Evolutionary conservation across 2,888 invertebrate species (phyloP).

Genomic region (Arenicola marina): DNA sequence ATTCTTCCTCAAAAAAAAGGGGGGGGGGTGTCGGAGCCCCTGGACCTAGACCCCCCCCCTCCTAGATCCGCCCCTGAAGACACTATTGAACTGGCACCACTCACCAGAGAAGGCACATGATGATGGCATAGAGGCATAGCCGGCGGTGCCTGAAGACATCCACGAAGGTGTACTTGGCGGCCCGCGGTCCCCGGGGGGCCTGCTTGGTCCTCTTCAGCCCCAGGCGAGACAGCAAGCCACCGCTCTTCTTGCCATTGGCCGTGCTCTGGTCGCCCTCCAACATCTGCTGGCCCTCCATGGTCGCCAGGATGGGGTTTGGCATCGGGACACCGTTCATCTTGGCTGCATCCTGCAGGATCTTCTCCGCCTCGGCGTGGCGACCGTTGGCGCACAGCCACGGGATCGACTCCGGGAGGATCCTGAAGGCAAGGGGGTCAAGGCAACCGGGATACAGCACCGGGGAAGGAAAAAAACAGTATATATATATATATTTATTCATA

Average conservation of each 20-base stretch:
- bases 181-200: background rate
- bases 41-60: too few species aligned
- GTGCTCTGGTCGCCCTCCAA: background rate
- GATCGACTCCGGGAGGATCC: slow-evolving; percentile 37
- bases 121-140: slow-evolving; percentile 30
- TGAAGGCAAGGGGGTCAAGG: slow-evolving; percentile 1
- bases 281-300: background rate
- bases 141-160: slow-evolving; percentile 30
- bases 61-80: too few species aligned
- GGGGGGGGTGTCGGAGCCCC: too few species aligned
- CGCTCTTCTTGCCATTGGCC: background rate
- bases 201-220: background rate
- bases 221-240: background rate
- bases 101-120: slow-evolving; percentile 38
- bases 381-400: slow-evolving; percentile 38
- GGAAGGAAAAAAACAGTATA: too few species aligned
- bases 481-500: too few species aligned
- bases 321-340: slow-evolving; percentile 29
- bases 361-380: slow-evolving; percentile 28
- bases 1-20: too few species aligned
- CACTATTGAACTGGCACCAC: too few species aligned
- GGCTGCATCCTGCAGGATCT: slow-evolving; percentile 32
- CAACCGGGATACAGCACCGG: background rate
- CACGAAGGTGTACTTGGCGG: slow-evolving; percentile 33
- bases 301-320: slow-evolving; percentile 28